These are phyloP conservation scores for Thalassarche chlororhynchos DNA, from an alignment of 2,113 vertebrate genomes.

Conservation along the genomic window DNA sequence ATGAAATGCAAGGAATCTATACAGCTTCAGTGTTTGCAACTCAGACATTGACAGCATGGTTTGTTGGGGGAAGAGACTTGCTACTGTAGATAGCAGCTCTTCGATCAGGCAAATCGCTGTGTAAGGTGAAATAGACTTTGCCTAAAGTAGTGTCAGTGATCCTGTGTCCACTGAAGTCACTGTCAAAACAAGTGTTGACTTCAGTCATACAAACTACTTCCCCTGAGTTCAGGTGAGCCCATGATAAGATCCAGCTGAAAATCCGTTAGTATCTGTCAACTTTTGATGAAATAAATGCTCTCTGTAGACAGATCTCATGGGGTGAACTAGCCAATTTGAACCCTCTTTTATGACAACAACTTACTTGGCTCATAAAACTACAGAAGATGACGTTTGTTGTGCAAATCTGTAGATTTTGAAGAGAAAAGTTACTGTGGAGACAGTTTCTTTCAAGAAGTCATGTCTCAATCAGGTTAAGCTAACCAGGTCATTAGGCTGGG, in stretches of 20 bases:
- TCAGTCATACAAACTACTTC: not conserved
- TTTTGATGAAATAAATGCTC: not conserved
- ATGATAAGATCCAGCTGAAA: not conserved
- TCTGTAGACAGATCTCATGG: not conserved
- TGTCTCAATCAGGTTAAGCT: not conserved
- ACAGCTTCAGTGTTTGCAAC: not conserved
- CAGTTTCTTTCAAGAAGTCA: not conserved
- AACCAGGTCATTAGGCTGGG: not conserved
- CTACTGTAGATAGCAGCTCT: not conserved
- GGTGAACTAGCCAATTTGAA: not conserved
- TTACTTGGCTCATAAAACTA: not conserved
- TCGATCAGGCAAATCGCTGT: accelerated
- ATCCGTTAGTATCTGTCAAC: not conserved
- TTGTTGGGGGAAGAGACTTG: not conserved
- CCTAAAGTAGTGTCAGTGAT: not conserved
- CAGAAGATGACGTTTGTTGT: not conserved
- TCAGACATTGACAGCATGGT: not conserved
- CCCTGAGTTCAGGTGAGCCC: not conserved
- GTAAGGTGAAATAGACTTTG: not conserved
- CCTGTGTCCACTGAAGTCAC: not conserved
- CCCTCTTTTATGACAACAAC: not conserved
- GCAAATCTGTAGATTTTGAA: not conserved
- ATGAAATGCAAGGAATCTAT: not conserved
- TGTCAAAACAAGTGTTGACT: not conserved
- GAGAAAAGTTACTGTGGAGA: not conserved